Evolutionary conservation across 1,140 invertebrate genomes (phyloP).

Genomic region (Cyclargus thomasi): DNA sequence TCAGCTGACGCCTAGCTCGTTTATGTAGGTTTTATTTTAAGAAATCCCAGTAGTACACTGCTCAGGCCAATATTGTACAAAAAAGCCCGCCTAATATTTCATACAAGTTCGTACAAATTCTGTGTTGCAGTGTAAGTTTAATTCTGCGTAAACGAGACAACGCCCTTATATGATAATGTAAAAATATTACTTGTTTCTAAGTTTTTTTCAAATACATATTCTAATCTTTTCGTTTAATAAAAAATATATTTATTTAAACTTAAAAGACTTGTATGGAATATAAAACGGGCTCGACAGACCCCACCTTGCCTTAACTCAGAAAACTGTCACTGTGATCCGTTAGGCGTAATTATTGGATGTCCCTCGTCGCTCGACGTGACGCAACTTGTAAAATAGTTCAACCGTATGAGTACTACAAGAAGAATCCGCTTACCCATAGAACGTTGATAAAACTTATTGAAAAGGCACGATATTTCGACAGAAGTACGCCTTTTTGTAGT

Average conservation of each 20-base stretch:
- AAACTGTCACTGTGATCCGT: slow-evolving; percentile 66
- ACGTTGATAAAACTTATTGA: too few relatives aligned
- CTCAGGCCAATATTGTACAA: not conserved
- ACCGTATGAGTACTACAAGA: slow-evolving; percentile 11
- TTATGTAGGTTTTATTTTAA: slow-evolving; percentile 1
- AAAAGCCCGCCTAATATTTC: slow-evolving; percentile 5
- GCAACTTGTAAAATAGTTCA: slow-evolving; percentile 10
- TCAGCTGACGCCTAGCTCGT: not conserved
- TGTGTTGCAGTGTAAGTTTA: not conserved
- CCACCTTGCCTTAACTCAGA: slow-evolving; percentile 66
- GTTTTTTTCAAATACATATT: too few relatives aligned
- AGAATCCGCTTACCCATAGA: too few relatives aligned
- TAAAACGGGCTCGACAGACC: slow-evolving; percentile 33
- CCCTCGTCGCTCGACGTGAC: not conserved
- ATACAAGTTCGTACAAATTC: not conserved
- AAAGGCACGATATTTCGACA: too few relatives aligned
- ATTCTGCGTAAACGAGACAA: slow-evolving; percentile 4
- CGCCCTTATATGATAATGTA: too few relatives aligned
- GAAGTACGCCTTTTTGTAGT: slow-evolving; percentile 6
- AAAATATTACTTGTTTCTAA: not conserved
- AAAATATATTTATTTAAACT: not conserved
- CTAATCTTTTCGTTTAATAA: too few relatives aligned
- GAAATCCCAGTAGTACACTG: not conserved
- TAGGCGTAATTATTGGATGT: slow-evolving; percentile 51
- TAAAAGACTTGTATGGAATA: slow-evolving; percentile 15